These are phyloP conservation scores for Ondatra zibethicus DNA, from an alignment of 2,113 vertebrate species.

Conservation along the genomic window DNA sequence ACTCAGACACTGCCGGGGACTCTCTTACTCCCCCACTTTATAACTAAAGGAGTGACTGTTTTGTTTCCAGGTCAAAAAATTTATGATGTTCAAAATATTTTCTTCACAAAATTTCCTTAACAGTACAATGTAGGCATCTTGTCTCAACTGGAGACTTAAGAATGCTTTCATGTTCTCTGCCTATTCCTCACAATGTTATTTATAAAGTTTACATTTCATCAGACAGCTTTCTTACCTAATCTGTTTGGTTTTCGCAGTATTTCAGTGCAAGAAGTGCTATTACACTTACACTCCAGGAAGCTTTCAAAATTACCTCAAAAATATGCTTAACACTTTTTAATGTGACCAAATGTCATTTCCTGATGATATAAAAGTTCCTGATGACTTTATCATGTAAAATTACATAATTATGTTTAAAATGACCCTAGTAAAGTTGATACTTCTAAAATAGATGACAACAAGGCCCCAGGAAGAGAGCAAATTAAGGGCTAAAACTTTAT, in stretches of 20 bases:
- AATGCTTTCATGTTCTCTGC: not conserved
- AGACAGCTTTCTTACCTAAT: not conserved
- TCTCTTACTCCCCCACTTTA: not conserved
- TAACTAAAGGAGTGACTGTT: not conserved
- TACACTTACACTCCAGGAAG: not conserved
- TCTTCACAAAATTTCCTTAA: not conserved
- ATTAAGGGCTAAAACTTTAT: not conserved
- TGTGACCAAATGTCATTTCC: not conserved
- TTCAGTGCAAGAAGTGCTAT: not conserved
- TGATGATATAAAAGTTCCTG: not conserved
- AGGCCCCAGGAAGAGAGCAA: not conserved
- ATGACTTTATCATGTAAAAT: not conserved
- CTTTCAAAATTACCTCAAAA: constrained; percentile 20
- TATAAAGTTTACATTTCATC: not conserved
- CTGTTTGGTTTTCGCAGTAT: not conserved
- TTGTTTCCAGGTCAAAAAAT: not conserved
- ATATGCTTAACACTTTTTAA: not conserved
- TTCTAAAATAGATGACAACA: not conserved
- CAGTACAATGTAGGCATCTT: not conserved
- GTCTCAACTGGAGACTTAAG: not conserved
- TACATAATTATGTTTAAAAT: not conserved
- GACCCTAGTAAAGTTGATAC: not conserved
- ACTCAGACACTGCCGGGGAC: not conserved
- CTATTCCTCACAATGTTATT: not conserved
- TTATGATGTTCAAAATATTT: not conserved